A percentile compares a stretch with the other conserved stretches of the same genome.
Evolutionary conservation across 2,113 vertebrate genomes (phyloP).

Genomic region (Merops nubicus): DNA sequence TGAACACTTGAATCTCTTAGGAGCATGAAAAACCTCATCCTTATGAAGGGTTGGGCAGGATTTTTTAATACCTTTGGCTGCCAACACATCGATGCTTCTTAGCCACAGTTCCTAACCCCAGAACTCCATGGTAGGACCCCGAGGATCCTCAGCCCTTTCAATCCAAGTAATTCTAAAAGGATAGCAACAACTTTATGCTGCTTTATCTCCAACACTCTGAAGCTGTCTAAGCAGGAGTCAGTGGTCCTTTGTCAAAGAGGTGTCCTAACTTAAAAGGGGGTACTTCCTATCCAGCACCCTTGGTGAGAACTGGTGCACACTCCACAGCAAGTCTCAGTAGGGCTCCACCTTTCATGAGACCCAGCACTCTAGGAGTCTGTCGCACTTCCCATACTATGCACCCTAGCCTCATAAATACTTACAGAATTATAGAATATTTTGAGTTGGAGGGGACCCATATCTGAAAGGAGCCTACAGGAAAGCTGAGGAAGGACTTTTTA

Average conservation of each 20-base stretch:
- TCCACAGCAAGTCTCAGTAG: neutral
- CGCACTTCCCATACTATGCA: accelerated
- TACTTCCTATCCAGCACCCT: neutral
- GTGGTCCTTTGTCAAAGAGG: neutral
- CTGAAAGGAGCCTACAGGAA: too few species aligned
- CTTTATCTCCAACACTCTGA: neutral
- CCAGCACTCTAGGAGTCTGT: neutral
- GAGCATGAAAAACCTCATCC: neutral
- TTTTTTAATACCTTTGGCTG: neutral
- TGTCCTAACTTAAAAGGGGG: neutral
- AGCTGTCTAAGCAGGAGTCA: neutral
- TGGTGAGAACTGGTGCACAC: neutral
- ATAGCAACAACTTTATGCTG: neutral
- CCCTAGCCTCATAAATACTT: neutral
- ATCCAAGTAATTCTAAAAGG: neutral
- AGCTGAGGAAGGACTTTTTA: too few species aligned
- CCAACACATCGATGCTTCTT: neutral
- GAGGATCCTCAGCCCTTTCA: neutral
- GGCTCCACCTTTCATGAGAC: neutral
- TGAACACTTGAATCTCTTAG: neutral
- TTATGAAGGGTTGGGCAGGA: neutral
- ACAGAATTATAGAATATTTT: neutral
- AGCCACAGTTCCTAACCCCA: neutral
- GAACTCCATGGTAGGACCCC: neutral
- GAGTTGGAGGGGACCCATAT: neutral